phyloP scores from a whole-genome alignment of 1,140 invertebrate genomes.

The Branchinecta lynchi region DNA sequence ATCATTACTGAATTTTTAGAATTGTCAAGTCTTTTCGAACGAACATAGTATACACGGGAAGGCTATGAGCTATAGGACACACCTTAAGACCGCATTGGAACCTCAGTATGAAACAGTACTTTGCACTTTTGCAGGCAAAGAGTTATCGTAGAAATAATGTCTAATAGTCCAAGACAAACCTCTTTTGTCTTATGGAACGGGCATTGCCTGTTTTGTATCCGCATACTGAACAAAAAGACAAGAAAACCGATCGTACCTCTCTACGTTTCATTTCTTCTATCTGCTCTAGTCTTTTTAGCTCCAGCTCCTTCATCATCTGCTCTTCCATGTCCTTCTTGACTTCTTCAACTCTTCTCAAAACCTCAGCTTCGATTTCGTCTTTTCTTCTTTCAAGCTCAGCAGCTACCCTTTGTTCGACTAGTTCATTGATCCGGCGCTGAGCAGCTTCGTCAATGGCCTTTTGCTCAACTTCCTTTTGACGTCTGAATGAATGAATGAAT shows the following conservation, averaged over 20 bases:
- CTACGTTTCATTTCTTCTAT: background rate
- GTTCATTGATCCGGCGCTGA: background rate
- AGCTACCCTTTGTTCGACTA: background rate
- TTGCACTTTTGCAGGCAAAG: no score
- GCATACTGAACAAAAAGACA: no score
- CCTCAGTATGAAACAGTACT: no score
- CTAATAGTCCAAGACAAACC: no score
- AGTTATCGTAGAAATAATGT: no score
- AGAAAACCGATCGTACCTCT: background rate
- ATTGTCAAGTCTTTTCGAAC: no score
- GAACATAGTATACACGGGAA: no score
- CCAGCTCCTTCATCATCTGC: background rate
- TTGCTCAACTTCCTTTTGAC: conserved; percentile 1
- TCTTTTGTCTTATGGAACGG: no score
- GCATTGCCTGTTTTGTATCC: no score
- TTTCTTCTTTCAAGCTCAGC: background rate
- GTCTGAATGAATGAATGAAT: background rate
- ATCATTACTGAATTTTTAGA: no score
- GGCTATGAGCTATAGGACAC: no score
- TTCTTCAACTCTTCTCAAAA: conserved; percentile 4
- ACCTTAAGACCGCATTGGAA: no score
- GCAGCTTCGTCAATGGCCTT: background rate
- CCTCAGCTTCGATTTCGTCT: conserved; percentile 6
- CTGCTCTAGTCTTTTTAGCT: background rate
- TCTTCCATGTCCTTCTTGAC: background rate